These are phyloP conservation scores for Xiphias gladius DNA, from an alignment of 2,113 vertebrate genomes.

Conservation along the genomic window DNA sequence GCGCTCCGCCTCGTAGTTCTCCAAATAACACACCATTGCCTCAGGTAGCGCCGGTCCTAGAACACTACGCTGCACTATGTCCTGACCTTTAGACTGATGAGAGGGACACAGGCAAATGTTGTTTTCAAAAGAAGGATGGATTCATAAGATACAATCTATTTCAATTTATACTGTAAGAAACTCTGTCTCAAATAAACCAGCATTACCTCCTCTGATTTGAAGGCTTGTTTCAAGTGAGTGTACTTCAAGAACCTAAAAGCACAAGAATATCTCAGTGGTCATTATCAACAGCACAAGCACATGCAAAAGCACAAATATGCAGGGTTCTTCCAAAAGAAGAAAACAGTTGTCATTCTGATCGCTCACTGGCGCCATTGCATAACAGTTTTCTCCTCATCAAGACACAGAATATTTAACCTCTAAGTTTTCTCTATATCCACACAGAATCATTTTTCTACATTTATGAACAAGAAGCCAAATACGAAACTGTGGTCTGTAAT, in stretches of 20 bases:
- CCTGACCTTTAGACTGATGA: slow-evolving; percentile 92
- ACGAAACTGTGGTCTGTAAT: no score
- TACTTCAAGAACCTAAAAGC: slow-evolving; percentile 94
- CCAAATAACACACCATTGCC: slow-evolving; percentile 99
- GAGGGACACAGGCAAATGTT: not conserved
- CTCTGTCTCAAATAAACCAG: not conserved
- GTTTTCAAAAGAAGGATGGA: not conserved
- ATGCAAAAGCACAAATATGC: not conserved
- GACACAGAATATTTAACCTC: not conserved
- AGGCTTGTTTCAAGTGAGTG: slow-evolving; percentile 97
- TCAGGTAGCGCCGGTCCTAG: slow-evolving; percentile 96
- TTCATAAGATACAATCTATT: not conserved
- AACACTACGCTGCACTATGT: slow-evolving; percentile 96
- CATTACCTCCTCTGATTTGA: slow-evolving; percentile 96
- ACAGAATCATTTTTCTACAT: no score
- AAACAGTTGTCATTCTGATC: no score
- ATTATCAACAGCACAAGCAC: not conserved
- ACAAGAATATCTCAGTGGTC: slow-evolving; percentile 7
- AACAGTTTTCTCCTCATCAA: not conserved
- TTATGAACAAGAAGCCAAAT: no score
- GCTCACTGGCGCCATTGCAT: not conserved
- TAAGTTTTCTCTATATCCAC: no score
- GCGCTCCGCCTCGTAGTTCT: slow-evolving; percentile 97
- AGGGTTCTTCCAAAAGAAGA: not conserved
- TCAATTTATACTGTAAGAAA: not conserved